phyloP scores from a whole-genome alignment of 2,113 vertebrate species.

The Malurus alboscapulatus region DNA sequence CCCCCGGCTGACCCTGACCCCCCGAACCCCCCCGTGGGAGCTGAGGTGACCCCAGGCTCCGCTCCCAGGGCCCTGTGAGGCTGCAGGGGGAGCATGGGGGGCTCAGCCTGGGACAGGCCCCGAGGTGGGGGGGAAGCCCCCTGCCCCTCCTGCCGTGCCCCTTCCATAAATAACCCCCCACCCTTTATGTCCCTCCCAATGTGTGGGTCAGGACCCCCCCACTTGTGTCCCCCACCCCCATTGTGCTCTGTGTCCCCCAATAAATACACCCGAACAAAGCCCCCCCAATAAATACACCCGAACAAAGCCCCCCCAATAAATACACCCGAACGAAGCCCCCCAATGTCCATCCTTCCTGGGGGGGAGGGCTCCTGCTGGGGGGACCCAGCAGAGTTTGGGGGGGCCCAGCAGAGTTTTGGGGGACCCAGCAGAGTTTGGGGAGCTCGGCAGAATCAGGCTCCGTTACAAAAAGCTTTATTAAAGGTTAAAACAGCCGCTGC shows the following conservation, averaged over 20 bases:
- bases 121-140: neutral
- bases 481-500: constrained; percentile 50
- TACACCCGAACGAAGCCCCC: neutral
- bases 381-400: too few relatives aligned
- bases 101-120: neutral
- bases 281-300: neutral
- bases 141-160: neutral
- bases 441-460: neutral
- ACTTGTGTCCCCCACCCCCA: neutral
- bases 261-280: neutral
- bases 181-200: neutral
- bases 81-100: too few relatives aligned
- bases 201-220: neutral
- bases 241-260: neutral
- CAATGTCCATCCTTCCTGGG: neutral
- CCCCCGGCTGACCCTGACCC: neutral
- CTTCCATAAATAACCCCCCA: too few relatives aligned
- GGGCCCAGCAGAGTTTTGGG: too few relatives aligned
- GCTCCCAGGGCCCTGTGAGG: neutral
- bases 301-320: neutral
- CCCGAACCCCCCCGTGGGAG: neutral
- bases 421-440: too few relatives aligned
- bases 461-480: constrained; percentile 59
- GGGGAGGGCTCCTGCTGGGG: too few relatives aligned
- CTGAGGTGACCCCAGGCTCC: neutral